Evolutionary conservation across 1,140 invertebrate genomes (phyloP).

Genomic region (Apis dorsata): DNA sequence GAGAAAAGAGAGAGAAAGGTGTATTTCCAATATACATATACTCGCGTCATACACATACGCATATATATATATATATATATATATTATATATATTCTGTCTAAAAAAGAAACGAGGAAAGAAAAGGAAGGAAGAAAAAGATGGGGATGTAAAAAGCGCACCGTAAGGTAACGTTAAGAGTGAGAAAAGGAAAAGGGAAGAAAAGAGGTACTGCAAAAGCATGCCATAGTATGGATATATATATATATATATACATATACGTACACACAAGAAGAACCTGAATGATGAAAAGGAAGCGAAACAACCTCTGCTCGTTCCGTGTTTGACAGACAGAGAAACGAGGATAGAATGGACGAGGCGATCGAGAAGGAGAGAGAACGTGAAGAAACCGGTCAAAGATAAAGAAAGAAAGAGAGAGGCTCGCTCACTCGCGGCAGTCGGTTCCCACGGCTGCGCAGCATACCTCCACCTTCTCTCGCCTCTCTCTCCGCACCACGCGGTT

Average conservation of each 20-base stretch:
- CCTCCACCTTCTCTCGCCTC: slow-evolving; percentile 67
- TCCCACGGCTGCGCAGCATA: slow-evolving; percentile 73
- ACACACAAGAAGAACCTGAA: slow-evolving; percentile 26
- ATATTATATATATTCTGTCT: background rate
- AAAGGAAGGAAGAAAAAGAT: slow-evolving; percentile 8
- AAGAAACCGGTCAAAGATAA: slow-evolving; percentile 10
- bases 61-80: background rate
- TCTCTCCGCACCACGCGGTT: slow-evolving; percentile 46
- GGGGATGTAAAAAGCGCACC: slow-evolving; percentile 10
- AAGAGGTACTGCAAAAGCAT: slow-evolving; percentile 7
- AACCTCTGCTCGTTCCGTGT: slow-evolving; percentile 9
- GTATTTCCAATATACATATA: slow-evolving; percentile 1
- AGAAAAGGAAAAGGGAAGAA: slow-evolving; percentile 29
- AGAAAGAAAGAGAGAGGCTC: slow-evolving; percentile 30
- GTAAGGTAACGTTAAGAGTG: slow-evolving; percentile 38
- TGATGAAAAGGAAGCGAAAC: slow-evolving; percentile 31
- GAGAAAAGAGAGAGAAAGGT: background rate
- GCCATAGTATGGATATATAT: background rate
- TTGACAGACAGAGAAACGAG: slow-evolving; percentile 36
- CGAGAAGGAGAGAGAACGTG: slow-evolving; percentile 7
- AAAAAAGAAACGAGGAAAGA: background rate
- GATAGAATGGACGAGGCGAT: slow-evolving; percentile 35
- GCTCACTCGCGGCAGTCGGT: slow-evolving; percentile 64
- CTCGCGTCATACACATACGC: background rate
- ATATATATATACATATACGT: background rate